Percentiles rank a stretch among this genome's conserved stretches.
Evolutionary conservation across 1,140 invertebrate genomes (phyloP).

Genomic region (Laupala kohalensis): DNA sequence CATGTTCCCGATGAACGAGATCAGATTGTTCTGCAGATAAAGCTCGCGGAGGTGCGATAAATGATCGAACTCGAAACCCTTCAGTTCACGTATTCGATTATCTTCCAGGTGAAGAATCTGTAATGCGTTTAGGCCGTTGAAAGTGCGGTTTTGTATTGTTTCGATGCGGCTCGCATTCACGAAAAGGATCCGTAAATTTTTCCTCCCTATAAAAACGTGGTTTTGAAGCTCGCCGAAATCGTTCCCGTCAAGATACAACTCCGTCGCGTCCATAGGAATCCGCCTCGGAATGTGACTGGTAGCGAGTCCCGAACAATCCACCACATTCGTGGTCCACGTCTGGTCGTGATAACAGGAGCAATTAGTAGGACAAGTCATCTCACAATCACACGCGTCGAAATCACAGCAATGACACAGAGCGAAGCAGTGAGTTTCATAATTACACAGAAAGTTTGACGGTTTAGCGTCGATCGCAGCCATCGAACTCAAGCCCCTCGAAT

Average conservation of each 20-base stretch:
- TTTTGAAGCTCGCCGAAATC: slow-evolving; percentile 69
- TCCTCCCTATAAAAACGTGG: slow-evolving; percentile 81
- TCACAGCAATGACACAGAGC: slow-evolving; percentile 87
- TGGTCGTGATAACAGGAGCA: slow-evolving; percentile 87
- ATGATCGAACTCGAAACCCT: slow-evolving; percentile 83
- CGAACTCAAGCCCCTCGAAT: slow-evolving; percentile 54
- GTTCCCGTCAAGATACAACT: slow-evolving; percentile 83
- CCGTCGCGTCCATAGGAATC: slow-evolving; percentile 87
- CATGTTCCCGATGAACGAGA: slow-evolving; percentile 62
- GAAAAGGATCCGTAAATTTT: slow-evolving; percentile 73
- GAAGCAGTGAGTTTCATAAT: slow-evolving; percentile 85
- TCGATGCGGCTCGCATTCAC: slow-evolving; percentile 76
- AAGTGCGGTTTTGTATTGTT: slow-evolving; percentile 80
- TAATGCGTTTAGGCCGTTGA: slow-evolving; percentile 72
- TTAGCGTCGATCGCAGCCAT: slow-evolving; percentile 38
- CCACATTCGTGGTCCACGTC: slow-evolving; percentile 83
- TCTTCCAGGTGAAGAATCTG: slow-evolving; percentile 73
- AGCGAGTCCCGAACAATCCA: slow-evolving; percentile 70
- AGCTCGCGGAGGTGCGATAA: slow-evolving; percentile 65
- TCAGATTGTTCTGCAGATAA: slow-evolving; percentile 75
- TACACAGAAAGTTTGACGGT: slow-evolving; percentile 74
- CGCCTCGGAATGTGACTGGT: slow-evolving; percentile 63
- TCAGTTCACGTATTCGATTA: slow-evolving; percentile 63
- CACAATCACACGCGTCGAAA: slow-evolving; percentile 88
- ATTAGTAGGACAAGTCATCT: slow-evolving; percentile 84